Evolutionary conservation across 37 sponge, comb jelly and placozoan genomes (phyloP), one percentile per base, ranked within the genome.

Genomic region (Dysidea cf. avara): DNA sequence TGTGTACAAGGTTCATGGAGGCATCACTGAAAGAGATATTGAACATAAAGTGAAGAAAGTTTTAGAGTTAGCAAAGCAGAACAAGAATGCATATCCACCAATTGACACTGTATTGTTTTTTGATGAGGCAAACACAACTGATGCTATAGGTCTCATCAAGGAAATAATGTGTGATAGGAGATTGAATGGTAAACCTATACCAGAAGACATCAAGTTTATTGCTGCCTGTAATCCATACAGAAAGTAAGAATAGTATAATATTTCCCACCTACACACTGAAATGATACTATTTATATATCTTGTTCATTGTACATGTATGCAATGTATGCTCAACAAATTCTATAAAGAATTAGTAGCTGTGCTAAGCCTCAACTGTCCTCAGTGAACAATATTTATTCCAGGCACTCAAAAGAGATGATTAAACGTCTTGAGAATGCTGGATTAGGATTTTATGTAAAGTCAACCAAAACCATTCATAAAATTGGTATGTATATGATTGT

Each of bases 121-220:
- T 88, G 99, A 97, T 81, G 99, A 97, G 80, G 99, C 99, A 24
- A 97, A 97, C 77, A 93, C 99, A 17, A 97, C 89, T 48, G 92
- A 91, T 52, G 89, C 85, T 33, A 72, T 96, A 63, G 94, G 90
- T 33, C 79, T 97, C 69, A 97, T 97, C 54, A 97, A 94, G 48
- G 98, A 97, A 84, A 86, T 97, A 64, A 94, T 97, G 94, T 97
- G 98, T 91, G 94, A 97, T 63, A 66, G 78, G 30, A 80, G 92
- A 38, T 32, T 97, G 39, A 59, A 86, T 48, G 98, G 98, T 20
- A 64, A 71, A 58, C 64, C 78, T 20, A 80, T 97, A 50, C 79
- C 69, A 17, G 37, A 35, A 59, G 84, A 85, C 60, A 61, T 97
- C 36, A 91, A 91, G 61, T 86, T 97, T 75, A 94, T 97, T 63